phyloP scores from a whole-genome alignment of 2,797 vertebrate species.

The Ciconia nigra region DNA sequence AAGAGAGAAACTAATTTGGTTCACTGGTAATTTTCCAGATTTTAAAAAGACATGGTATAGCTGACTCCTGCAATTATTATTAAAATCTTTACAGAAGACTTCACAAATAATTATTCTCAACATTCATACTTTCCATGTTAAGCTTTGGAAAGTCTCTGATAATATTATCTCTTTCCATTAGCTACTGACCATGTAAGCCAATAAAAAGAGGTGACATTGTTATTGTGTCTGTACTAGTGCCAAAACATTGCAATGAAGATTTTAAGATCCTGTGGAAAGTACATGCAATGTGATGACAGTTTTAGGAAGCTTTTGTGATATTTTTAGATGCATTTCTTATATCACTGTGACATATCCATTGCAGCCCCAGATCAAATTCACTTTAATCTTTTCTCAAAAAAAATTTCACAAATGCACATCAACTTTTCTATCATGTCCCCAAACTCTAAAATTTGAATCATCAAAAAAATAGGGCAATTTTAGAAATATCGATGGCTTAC shows the following conservation, averaged over 20 bases:
- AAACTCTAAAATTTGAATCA: neutral
- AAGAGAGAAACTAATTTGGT: neutral
- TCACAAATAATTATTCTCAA: neutral
- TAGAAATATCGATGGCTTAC: neutral
- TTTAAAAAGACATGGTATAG: neutral
- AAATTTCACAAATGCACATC: neutral
- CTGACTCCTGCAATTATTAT: neutral
- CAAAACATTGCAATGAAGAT: neutral
- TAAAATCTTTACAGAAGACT: neutral
- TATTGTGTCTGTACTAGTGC: neutral
- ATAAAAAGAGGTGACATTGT: neutral
- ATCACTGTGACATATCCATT: neutral
- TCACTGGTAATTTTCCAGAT: neutral
- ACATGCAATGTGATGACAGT: neutral
- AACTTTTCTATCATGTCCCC: neutral
- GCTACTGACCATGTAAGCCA: neutral
- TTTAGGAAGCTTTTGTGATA: slow-evolving; percentile 39
- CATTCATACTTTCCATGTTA: neutral
- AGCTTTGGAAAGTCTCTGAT: neutral
- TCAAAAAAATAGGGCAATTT: neutral
- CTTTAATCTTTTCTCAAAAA: neutral
- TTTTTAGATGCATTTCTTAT: slow-evolving; percentile 16
- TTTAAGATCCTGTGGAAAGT: slow-evolving; percentile 3
- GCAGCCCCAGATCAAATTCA: neutral
- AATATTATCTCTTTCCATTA: neutral